Evolutionary conservation across 2,888 invertebrate species (phyloP).

Genomic region (Leptogaster cylindrica): DNA sequence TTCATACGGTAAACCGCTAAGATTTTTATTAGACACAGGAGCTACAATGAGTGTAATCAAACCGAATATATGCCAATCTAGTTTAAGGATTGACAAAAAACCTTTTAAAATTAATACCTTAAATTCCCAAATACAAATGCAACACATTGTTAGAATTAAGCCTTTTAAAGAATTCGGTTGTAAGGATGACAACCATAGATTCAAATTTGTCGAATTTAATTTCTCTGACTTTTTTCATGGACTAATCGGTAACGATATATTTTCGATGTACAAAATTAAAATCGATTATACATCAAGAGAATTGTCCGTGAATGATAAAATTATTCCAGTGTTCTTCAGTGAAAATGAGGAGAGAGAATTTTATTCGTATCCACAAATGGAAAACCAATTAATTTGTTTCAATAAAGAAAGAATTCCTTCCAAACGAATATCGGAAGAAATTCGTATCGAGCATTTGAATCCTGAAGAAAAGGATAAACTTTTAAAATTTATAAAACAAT

Average conservation of each 20-base stretch:
- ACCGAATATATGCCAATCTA: background rate
- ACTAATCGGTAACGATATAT: background rate
- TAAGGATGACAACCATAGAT: background rate
- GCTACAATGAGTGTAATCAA: background rate
- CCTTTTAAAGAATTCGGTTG: slow-evolving; percentile 7
- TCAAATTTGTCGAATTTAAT: background rate
- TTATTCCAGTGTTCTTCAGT: background rate
- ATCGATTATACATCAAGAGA: background rate
- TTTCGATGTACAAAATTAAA: slow-evolving; percentile 1
- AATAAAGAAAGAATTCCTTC: background rate
- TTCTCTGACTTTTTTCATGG: slow-evolving; percentile 5
- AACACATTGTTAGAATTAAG: background rate
- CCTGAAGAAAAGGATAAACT: slow-evolving; percentile 21
- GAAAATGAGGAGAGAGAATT: slow-evolving; percentile 11
- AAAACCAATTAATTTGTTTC: background rate
- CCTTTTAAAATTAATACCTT: background rate
- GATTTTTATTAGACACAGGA: slow-evolving; percentile 13
- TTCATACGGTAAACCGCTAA: background rate
- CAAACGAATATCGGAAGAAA: background rate
- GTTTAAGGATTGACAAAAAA: background rate
- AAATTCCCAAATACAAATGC: slow-evolving; percentile 4
- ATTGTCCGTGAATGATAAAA: background rate
- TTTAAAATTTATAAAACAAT: background rate
- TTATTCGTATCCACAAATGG: background rate
- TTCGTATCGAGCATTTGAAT: slow-evolving; percentile 30